These are phyloP conservation scores for Hypocryptadius cinnamomeus DNA, from an alignment of 2,113 vertebrate species.

Conservation along the genomic window DNA sequence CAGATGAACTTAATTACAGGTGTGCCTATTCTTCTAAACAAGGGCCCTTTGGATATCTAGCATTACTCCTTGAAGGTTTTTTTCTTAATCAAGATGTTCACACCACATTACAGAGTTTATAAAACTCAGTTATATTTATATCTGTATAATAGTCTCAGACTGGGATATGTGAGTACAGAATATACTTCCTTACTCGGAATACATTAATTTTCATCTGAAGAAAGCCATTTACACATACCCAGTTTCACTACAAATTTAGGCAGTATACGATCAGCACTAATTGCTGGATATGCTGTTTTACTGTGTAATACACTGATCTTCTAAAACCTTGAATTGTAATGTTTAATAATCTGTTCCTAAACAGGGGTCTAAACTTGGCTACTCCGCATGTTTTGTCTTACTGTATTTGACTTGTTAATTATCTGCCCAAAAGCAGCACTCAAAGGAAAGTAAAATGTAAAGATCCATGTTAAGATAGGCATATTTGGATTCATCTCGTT, in stretches of 20 bases:
- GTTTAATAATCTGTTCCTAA: slow-evolving; percentile 24
- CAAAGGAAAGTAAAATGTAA: not conserved
- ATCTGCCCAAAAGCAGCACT: not conserved
- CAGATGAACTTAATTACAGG: slow-evolving; percentile 13
- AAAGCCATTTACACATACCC: not conserved
- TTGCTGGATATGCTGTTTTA: not conserved
- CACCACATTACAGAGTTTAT: not conserved
- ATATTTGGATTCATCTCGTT: not conserved
- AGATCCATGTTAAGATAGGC: not conserved
- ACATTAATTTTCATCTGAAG: not conserved
- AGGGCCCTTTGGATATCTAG: not conserved
- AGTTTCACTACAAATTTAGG: not conserved
- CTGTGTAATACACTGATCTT: not conserved
- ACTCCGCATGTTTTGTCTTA: not conserved
- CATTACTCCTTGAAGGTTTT: not conserved
- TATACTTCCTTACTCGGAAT: not conserved
- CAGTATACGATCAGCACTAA: not conserved
- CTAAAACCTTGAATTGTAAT: not conserved
- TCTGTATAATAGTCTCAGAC: not conserved
- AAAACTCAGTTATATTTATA: not conserved
- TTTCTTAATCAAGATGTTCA: not conserved
- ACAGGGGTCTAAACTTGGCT: not conserved
- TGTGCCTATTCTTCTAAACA: not conserved
- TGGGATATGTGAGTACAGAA: not conserved
- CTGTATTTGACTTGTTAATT: not conserved